Base-by-base conservation (phyloP, 2,797 vertebrate genomes). In the Enteromius trimaculatus region DNA sequence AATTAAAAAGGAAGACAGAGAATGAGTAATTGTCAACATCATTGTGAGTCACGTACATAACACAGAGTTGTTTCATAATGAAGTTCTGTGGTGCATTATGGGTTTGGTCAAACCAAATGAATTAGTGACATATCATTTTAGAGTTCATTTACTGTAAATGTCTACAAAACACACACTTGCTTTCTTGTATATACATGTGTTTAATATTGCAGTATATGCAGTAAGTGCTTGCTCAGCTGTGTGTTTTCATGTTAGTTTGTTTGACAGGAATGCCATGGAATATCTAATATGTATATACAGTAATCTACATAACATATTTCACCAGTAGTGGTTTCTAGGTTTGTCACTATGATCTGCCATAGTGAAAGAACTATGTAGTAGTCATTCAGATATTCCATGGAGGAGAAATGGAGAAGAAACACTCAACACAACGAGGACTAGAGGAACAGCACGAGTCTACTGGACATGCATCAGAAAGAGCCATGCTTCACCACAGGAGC, bases 11-110 rank as follows among this genome's bases (percentile, higher is more conserved):
- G 88, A 92, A 95, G 93, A 95, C 93, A 94, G 90, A 92, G 93
- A 94, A 94, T 95, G 93, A 94, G 92, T 92, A 93, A 94, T 94
- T 91, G 93, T 93, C 90, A 91, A 92, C 88, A 89, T 93, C 88
- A 92, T 89, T 79, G 88, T 87, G 93, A 92, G 87, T 93, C 88
- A 94, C 93, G 93, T 92, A 93, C 87, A 86, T 86, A 89, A 90
- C 85, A 88, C 65, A 87, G 83, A 88, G 86, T 71, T 84, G 83
- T 84, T 87, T 88, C 78, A 84, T 90, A 86, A 85, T 87, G 85
- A 87, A 69, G 79, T 76, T 77, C 55, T 84, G 84, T 78, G 39
- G 65, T 84, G 77, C 58, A 65, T 71, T 80, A 49, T 69, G 79
- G 44, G 47, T 78, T 55, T 64, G 51, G 11, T 64, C 42, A 51